A percentile compares a stretch with the other conserved stretches of the same genome.
phyloP scores from a whole-genome alignment of 2,888 invertebrate genomes.

The Nephrocerus scutellatus region DNA sequence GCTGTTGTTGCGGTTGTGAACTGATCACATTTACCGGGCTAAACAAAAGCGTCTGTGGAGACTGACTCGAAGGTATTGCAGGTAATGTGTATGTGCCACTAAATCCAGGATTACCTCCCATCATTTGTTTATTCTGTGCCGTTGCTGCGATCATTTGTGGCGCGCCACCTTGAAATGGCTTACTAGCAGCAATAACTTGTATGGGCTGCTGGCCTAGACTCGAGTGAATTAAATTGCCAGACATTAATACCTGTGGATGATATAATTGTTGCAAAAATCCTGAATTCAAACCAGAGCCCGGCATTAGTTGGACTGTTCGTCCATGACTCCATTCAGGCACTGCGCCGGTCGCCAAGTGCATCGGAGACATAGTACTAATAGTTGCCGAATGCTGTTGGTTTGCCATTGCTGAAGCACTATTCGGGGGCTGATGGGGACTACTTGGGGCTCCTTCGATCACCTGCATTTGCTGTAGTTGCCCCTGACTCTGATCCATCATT shows the following conservation, averaged over 20 bases:
- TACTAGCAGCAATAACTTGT: constrained; percentile 68
- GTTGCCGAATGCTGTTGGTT: constrained; percentile 53
- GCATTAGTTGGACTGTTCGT: constrained; percentile 73
- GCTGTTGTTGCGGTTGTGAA: constrained; percentile 46
- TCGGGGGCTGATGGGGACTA: constrained; percentile 49
- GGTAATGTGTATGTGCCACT: constrained; percentile 66
- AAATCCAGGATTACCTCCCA: constrained; percentile 46
- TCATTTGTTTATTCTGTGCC: constrained; percentile 62
- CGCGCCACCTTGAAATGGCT: constrained; percentile 75
- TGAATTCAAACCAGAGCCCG: constrained; percentile 58
- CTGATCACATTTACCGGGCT: constrained; percentile 47
- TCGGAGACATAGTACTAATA: constrained; percentile 69
- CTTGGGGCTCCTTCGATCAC: constrained; percentile 42
- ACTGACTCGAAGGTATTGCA: constrained; percentile 68
- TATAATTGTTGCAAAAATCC: constrained; percentile 68
- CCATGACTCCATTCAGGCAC: constrained; percentile 65
- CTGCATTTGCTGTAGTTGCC: constrained; percentile 49
- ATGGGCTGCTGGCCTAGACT: constrained; percentile 46
- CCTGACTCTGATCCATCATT: constrained; percentile 48
- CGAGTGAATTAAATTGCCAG: constrained; percentile 64
- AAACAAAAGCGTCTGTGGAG: constrained; percentile 69
- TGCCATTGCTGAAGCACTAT: constrained; percentile 31
- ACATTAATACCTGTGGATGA: constrained; percentile 77
- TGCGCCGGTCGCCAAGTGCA: constrained; percentile 59
- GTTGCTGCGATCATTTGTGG: constrained; percentile 76